A percentile compares a stretch with the other conserved stretches of the same genome.
Conservation (phyloP, 2,113 vertebrate genomes). For the Mesembrinibis cayennensis region DNA sequence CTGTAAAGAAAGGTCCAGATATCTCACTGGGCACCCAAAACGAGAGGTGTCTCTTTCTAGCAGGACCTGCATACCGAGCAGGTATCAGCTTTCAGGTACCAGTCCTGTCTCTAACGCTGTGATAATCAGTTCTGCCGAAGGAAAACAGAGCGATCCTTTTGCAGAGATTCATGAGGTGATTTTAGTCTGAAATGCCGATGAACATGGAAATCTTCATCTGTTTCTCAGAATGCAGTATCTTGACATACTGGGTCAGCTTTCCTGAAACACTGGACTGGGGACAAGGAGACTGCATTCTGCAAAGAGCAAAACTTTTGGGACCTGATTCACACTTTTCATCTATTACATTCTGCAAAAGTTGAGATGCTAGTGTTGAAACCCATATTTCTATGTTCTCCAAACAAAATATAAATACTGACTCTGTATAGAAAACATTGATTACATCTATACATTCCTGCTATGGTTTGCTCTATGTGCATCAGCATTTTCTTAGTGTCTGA, state of each 20-base stretch:
- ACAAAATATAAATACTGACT: background rate
- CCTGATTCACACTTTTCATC: background rate
- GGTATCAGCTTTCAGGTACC: background rate
- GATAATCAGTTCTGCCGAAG: background rate
- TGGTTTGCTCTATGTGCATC: background rate
- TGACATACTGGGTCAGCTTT: background rate
- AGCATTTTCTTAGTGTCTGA: background rate
- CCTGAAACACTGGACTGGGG: background rate
- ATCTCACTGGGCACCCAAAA: background rate
- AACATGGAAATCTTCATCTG: background rate
- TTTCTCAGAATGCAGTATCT: background rate
- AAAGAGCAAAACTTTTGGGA: background rate
- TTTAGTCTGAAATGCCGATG: background rate
- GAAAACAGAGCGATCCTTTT: background rate
- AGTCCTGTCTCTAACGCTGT: background rate
- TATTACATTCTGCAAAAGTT: background rate
- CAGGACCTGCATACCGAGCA: background rate
- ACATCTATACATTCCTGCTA: background rate
- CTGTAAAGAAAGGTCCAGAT: background rate
- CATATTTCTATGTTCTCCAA: background rate
- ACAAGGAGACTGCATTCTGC: background rate
- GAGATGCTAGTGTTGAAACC: background rate
- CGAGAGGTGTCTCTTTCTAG: background rate
- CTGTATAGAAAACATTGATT: background rate
- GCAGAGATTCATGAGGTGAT: background rate